phyloP scores from a whole-genome alignment of 2,888 invertebrate species.

The Ectemnius lituratus region DNA sequence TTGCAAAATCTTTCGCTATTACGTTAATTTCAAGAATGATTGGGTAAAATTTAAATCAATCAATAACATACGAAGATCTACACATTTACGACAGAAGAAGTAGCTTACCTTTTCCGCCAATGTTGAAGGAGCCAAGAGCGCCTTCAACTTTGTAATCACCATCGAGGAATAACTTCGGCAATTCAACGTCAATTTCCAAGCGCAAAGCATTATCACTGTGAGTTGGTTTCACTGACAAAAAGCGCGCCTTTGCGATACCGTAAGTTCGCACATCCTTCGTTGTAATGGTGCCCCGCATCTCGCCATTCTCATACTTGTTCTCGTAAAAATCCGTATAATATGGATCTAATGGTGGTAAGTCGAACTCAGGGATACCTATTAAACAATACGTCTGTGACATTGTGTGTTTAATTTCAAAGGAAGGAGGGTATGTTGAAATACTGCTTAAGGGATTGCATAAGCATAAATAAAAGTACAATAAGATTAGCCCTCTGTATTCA shows the following conservation, averaged over 20 bases:
- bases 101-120: slow-evolving; percentile 82
- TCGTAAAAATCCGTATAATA: slow-evolving; percentile 77
- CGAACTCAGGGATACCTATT: slow-evolving; percentile 79
- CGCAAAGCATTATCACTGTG: slow-evolving; percentile 80
- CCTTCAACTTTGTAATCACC: slow-evolving; percentile 83
- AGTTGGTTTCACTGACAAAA: slow-evolving; percentile 81
- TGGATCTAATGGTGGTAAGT: slow-evolving; percentile 80
- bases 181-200: slow-evolving; percentile 81
- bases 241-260: slow-evolving; percentile 80
- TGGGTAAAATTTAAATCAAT: too few relatives aligned
- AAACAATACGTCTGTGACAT: not conserved
- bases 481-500: too few relatives aligned
- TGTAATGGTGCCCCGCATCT: slow-evolving; percentile 78
- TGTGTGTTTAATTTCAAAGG: not conserved
- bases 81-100: not conserved
- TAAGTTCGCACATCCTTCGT: slow-evolving; percentile 80
- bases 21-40: too few relatives aligned
- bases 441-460: too few relatives aligned
- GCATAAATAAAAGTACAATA: too few relatives aligned
- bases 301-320: slow-evolving; percentile 73
- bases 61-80: too few relatives aligned
- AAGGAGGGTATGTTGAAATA: not conserved
- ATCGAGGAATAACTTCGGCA: slow-evolving; percentile 80
- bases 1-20: too few relatives aligned
- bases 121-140: slow-evolving; percentile 81